These are phyloP conservation scores for Helarctos malayanus DNA, from an alignment of 2,797 vertebrate genomes.

Conservation along the genomic window DNA sequence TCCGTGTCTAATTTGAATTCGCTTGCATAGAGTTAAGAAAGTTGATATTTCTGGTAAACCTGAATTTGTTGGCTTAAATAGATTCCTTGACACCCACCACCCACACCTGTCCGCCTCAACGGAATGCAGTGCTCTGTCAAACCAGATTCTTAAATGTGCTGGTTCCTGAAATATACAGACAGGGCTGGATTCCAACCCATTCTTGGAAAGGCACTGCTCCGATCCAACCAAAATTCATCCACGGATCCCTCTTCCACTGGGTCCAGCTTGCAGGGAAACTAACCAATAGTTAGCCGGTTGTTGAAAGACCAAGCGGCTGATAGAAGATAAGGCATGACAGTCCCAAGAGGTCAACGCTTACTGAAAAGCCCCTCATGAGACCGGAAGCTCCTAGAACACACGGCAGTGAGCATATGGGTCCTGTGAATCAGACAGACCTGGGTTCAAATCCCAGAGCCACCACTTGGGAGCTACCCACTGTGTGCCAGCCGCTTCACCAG, in stretches of 20 bases:
- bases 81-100: neutral
- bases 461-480: neutral
- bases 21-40: slow-evolving; percentile 18
- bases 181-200: neutral
- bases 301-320: neutral
- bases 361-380: neutral
- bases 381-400: neutral
- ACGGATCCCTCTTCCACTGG: neutral
- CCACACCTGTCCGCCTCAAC: neutral
- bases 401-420: neutral
- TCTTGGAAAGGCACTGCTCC: slow-evolving; percentile 65
- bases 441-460: neutral
- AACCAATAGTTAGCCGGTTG: neutral
- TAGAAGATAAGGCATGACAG: neutral
- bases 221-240: neutral
- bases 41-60: neutral
- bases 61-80: neutral
- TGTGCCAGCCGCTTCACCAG: neutral
- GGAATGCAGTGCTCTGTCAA: neutral
- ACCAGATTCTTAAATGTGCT: neutral
- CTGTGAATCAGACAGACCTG: neutral
- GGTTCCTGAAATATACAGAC: neutral
- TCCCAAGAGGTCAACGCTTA: neutral
- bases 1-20: neutral
- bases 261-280: neutral